Base-by-base conservation (phyloP, 2,888 invertebrate genomes). In the Drosophila demipolita region DNA sequence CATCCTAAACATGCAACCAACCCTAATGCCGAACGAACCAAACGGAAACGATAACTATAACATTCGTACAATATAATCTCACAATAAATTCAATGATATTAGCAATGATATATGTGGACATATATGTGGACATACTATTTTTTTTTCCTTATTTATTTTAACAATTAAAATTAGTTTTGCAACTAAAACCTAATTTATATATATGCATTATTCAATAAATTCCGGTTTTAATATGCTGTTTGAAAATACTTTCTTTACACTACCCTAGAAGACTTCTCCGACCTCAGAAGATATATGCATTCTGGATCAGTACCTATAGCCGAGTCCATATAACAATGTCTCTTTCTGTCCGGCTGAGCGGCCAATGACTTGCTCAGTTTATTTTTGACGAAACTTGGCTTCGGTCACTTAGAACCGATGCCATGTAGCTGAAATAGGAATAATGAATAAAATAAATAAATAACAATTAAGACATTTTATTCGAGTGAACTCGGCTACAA, bases 11-110 rank as follows among this genome's bases (percentile, higher is more conserved):
- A 45, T 20, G 12, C 45, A 45, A 15, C 7, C 26, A 26, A 11
- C 29, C 11, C 40, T 8, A 48, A 65, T 36, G 29, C 42, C 11
- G 40, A 70, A 58, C 50, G 60, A 62, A 36, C 40, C 17, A 35
- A 67, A 69, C 7, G 60, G 52, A 61, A 62, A 36, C 55, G 17
- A 61, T 36, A 73, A 42, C 53, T 66, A 45, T 65, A 72, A 49
- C 26, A 80, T 50, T 49, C 60, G 36, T 52, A 42, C 20, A 61
- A 73, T 63, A 68, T 80, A 80, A 80, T 71, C 69, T 69, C 65
- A 71, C 52, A 72, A 74, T 71, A 75, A 73, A 73, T 79, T 69
- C 74, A 69, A 80, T 75, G 72, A 66, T 84, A 83, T 84, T 87
- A 77, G 80, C 77, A 81, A 84, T 54, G 67, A 84, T 81, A 80